Evolutionary conservation across 2,797 vertebrate species (phyloP).

Genomic region (Pogonophryne albipinna): DNA sequence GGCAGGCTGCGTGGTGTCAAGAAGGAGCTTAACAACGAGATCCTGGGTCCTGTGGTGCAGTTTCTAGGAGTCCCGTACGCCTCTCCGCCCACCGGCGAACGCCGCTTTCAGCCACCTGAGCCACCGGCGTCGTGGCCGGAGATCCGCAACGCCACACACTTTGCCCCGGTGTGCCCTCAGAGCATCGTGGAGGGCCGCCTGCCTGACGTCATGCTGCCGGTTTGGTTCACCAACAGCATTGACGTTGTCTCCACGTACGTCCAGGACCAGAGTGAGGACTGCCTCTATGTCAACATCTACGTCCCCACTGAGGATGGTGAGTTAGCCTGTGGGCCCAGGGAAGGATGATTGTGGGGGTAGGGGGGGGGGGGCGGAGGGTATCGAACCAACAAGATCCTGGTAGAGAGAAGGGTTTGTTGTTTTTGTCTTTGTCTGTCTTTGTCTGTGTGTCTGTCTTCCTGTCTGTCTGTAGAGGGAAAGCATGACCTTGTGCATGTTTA

Average conservation of each 20-base stretch:
- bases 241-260: conserved; percentile 97
- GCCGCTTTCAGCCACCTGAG: conserved; percentile 96
- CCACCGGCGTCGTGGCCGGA: conserved; percentile 92
- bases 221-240: conserved; percentile 99
- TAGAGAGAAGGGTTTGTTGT: conserved; percentile 38
- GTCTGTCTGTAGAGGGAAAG: conserved; percentile 63
- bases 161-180: conserved; percentile 97
- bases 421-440: conserved; percentile 43
- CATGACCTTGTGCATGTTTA: conserved; percentile 90
- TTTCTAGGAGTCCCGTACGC: conserved; percentile 97
- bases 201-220: conserved; percentile 98
- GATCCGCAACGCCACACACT: conserved; percentile 94
- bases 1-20: conserved; percentile 95
- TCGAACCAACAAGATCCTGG: conserved; percentile 32
- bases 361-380: conserved; percentile 1
- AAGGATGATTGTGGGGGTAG: conserved; percentile 46
- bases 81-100: conserved; percentile 93
- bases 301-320: conserved; percentile 99
- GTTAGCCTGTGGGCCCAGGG: conserved; percentile 85
- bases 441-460: not conserved
- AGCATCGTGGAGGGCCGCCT: conserved; percentile 96
- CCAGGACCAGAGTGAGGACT: conserved; percentile 99
- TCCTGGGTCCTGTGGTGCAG: conserved; percentile 96
- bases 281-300: conserved; percentile 98
- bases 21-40: conserved; percentile 99